Evolutionary conservation across 2,888 invertebrate genomes (phyloP), one percentile per base, ranked within the genome.

Genomic region (Hyppa rectilinea): DNA sequence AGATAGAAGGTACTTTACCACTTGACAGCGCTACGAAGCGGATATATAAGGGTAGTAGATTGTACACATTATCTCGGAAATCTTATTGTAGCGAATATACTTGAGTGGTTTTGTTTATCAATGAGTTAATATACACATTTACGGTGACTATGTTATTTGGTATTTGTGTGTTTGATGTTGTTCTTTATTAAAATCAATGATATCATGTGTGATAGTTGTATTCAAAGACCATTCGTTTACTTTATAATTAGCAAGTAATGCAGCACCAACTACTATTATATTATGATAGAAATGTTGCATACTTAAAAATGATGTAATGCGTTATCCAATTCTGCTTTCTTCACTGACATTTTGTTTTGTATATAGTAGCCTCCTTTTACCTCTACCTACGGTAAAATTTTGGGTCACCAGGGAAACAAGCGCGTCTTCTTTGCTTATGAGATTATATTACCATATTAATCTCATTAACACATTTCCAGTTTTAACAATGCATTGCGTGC

Each of bases 391-490:
- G 20, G 38, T 38, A 68, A 26, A 38, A 56, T 81, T 76, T 65
- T 49, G 43, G 82, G 67, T 71, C 71, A 60, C 66, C 78, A 40
- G 20, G 58, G 17, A 60, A 77, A 68, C 52, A 67, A 58, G 65
- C 63, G 20, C 49, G 26, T 59, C 52, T 58, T 55, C 73, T 82
- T 82, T 82, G 68, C 80, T 59, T 68, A 82, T n/a, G 53, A 58
- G 56, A 78, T 65, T 62, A 58, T 66, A 79, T 80, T 80, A 69
- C 55, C 83, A 79, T 82, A 66, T 58, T 65, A 82, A 82, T 68
- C 50, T 74, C 60, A 82, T 80, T 71, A 70, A 63, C 65, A 71
- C 61, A 64, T 71, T 79, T 81, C 17, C 60, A 71, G 71, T 61
- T 64, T 67, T 43, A 62, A 70, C 65, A 76, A 78, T 58, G 67